These are phyloP conservation scores for Neolamprologus variostigma DNA, from an alignment of 2,113 vertebrate species.

Conservation along the genomic window DNA sequence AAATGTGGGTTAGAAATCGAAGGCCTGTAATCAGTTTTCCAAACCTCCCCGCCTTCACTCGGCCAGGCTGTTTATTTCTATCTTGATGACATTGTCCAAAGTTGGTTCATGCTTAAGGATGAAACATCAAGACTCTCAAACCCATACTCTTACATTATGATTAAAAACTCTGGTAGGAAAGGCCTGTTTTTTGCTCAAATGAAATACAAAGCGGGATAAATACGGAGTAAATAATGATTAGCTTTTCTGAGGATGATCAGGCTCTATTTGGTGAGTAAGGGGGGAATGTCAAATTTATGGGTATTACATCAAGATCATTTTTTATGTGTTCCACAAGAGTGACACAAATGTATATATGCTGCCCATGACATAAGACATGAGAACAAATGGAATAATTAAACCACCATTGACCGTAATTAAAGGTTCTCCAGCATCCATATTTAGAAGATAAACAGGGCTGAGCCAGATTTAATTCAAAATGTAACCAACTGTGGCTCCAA, in stretches of 20 bases:
- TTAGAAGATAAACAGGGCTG: slow-evolving; percentile 38
- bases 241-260: background rate
- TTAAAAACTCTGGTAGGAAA: background rate
- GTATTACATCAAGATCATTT: slow-evolving; percentile 1
- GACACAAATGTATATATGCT: slow-evolving; percentile 34
- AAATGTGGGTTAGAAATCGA: slow-evolving; percentile 49
- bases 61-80: slow-evolving; percentile 52
- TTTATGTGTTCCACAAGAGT: slow-evolving; percentile 6
- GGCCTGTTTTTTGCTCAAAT: background rate
- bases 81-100: slow-evolving; percentile 52
- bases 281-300: background rate
- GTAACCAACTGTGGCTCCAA: background rate
- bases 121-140: slow-evolving; percentile 8
- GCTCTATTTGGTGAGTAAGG: background rate
- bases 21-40: slow-evolving; percentile 66
- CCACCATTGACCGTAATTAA: slow-evolving; percentile 59
- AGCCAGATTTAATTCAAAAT: slow-evolving; percentile 26
- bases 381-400: slow-evolving; percentile 66
- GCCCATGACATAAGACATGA: slow-evolving; percentile 28
- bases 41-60: slow-evolving; percentile 44
- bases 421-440: slow-evolving; percentile 39
- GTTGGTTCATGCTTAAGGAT: slow-evolving; percentile 15
- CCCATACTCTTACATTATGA: background rate
- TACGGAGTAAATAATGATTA: background rate
- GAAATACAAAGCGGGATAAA: background rate